A percentile compares a stretch with the other conserved stretches of the same genome.
Evolutionary conservation across 2,113 vertebrate genomes (phyloP).

Genomic region (Saimiri boliviensis): DNA sequence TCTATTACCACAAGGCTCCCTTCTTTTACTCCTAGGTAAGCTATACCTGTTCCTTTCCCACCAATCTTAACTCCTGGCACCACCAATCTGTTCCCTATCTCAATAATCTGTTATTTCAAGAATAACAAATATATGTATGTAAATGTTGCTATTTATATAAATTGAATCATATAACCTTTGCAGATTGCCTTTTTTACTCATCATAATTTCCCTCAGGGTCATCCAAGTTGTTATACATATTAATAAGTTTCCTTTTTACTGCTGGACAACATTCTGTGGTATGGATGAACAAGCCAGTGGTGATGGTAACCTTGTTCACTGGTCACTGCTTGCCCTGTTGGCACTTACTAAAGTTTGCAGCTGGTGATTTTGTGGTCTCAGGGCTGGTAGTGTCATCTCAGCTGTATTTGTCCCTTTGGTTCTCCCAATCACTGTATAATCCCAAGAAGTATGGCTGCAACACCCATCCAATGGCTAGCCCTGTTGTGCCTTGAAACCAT

Average conservation of each 20-base stretch:
- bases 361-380: not conserved
- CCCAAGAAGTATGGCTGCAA: not conserved
- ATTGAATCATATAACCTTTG: not conserved
- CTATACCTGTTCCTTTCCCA: too few relatives aligned
- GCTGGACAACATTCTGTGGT: not conserved
- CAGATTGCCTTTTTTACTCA: not conserved
- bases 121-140: not conserved
- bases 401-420: not conserved
- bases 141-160: not conserved
- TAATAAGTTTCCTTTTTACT: not conserved
- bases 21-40: not conserved
- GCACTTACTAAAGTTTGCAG: not conserved
- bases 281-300: not conserved
- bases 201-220: not conserved
- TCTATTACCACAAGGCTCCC: not conserved
- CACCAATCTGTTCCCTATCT: not conserved
- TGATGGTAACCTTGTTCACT: not conserved
- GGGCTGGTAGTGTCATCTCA: not conserved
- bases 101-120: not conserved
- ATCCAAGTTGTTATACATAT: not conserved
- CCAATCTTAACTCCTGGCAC: not conserved
- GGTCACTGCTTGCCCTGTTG: not conserved
- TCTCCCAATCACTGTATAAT: not conserved
- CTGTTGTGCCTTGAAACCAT: not conserved
- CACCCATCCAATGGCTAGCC: not conserved